Base-by-base conservation (phyloP, 2,113 vertebrate genomes). In the Stegastes partitus region DNA sequence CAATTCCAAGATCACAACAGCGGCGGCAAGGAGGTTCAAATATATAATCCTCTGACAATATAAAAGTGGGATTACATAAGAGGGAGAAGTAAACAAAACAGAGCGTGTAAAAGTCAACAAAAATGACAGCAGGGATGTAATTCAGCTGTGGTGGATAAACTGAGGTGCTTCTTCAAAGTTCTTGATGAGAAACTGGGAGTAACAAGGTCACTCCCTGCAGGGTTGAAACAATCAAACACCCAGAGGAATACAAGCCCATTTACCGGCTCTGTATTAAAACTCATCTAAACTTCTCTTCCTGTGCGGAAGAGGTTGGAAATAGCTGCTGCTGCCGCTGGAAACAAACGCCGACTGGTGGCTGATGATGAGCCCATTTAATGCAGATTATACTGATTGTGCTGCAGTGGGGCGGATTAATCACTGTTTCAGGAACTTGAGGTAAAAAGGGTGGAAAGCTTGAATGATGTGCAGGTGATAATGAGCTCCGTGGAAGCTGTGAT, bases 351-450 rank as follows among this genome's bases (percentile, higher is more conserved):
- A 82, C 54, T 44, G 22, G 10, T 69, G 42, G 49, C 55, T 47
- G 82, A 86, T 81, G 76, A 87, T 57, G 63, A 66, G 49, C 66
- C 61, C 49, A 1, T 26, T 69, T 78, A 68, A 65, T 66, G 68
- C 37, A 73, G 71, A 82, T 83, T 68, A 68, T 11, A 28, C 54
- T 80, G 83, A 87, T 78, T 78, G 54, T 4, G 19, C 23, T 21
- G 56, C 61, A 51, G 65, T 34, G 45, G 54, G 79, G 45, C 42
- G 69, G 49, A 77, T 81, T 83, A 79, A 66, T 82, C 73, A 77
- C 72, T 19, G 57, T 53, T 65, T 63, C 21, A 59, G 64, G 82
- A 54, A 75, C 63, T 49, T 4, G 21, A 56, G 59, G 37, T 68
- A 57, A 75, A 72, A 74, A 69, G 63, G 68, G n/a, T n/a, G 81